These are phyloP conservation scores for Ictalurus furcatus DNA, from an alignment of 2,113 vertebrate species.

Conservation along the genomic window DNA sequence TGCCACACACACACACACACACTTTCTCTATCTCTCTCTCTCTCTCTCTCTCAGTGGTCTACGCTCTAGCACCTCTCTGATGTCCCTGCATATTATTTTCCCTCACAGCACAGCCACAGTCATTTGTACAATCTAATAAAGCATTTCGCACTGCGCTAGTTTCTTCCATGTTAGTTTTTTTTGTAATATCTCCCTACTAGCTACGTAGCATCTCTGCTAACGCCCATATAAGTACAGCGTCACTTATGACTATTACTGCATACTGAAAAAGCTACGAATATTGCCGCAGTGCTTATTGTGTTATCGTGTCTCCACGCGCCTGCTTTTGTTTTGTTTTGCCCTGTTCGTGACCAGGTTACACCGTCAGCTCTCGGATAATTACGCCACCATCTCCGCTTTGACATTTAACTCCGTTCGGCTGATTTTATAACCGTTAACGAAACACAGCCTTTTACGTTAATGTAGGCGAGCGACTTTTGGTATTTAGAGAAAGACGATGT, in stretches of 20 bases:
- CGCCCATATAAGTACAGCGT: background rate
- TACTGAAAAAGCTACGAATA: background rate
- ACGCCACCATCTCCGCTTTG: constrained; percentile 11
- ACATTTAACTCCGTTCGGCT: constrained; percentile 41
- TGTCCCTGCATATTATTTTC: background rate
- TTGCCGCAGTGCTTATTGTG: background rate
- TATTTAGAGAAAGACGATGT: constrained; percentile 44
- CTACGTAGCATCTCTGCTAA: background rate
- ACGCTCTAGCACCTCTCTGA: background rate
- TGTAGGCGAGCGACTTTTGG: constrained; percentile 9
- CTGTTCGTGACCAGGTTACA: background rate
- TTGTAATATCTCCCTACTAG: background rate
- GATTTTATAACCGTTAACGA: constrained; percentile 34
- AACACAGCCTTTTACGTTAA: constrained; percentile 13
- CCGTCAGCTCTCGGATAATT: constrained; percentile 26
- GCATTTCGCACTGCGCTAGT: background rate
- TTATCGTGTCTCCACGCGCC: background rate
- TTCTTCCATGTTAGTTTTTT: background rate
- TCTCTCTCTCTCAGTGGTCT: too few species aligned
- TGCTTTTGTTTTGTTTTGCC: background rate
- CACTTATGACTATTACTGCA: background rate
- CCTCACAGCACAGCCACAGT: background rate
- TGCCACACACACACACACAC: too few species aligned
- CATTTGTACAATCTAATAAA: background rate
- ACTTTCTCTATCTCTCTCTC: too few species aligned